Evolutionary conservation across 1,140 invertebrate genomes (phyloP), one percentile per base, ranked within the genome.

Genomic region (Doryteuthis pealeii): DNA sequence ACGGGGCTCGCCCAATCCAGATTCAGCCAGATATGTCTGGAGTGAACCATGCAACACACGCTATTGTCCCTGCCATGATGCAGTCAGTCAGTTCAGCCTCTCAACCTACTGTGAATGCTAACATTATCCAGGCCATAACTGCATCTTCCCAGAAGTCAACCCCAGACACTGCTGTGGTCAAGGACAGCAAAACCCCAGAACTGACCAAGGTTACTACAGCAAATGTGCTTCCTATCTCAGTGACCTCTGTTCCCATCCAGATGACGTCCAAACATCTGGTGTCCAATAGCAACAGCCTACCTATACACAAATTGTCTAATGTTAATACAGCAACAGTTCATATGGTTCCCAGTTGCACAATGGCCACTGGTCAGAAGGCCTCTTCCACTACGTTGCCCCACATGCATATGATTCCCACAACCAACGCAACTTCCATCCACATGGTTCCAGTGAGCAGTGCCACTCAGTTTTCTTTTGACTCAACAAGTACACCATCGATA

Each of bases 331-430:
- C 54, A n/a, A 62, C 54, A n/a, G 54, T 28, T 62, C 54, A 62
- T 62, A 62, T 62, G 54, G 54, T 62, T 22, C 54, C 54, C 54
- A 62, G 54, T 62, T 62, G 54, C 54, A 62, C 54, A n/a, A n/a
- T 62, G 54, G 54, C 54, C 18, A 62, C 54, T 28, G 54, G 54
- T n/a, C 54, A 62, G 22, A 62, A 62, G 18, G 6, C 18, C 5
- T 18, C 54, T 18, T 62, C 54, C 54, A 62, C 54, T 8, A 62
- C 54, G 0, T 22, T 28, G 26, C 18, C 54, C 18, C 54, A 62
- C 18, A 28, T 62, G 18, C 54, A 62, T 1, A 62, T 62, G 54
- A 22, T 62, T 22, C 54, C 54, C 26, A 28, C 26, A 0, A 62
- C 54, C 18, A 62, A 62, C 54, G 5, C 18, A 22, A 22, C 54